Conservation (phyloP, 1,140 invertebrate species). For the Cryptotermes secundus region DNA sequence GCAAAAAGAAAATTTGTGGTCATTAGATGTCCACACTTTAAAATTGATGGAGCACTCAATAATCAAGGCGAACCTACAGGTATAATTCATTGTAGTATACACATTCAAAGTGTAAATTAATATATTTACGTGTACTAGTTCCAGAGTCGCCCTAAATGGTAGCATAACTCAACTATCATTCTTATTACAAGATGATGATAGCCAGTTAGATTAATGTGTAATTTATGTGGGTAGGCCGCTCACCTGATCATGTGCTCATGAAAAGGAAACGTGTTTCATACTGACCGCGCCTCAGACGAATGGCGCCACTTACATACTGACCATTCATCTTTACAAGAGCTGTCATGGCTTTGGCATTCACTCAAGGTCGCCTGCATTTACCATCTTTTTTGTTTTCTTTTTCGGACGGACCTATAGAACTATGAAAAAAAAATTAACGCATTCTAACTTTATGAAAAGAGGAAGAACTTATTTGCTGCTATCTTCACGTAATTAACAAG, state of each 20-base stretch:
- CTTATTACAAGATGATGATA: background rate
- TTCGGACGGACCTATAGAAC: background rate
- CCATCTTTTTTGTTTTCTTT: background rate
- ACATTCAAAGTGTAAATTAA: too few relatives aligned
- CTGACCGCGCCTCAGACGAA: background rate
- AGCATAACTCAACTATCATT: background rate
- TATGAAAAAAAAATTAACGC: background rate
- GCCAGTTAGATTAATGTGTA: background rate
- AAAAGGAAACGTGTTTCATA: constrained; percentile 14
- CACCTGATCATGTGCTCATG: background rate
- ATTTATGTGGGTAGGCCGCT: background rate
- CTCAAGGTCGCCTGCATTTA: background rate
- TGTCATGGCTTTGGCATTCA: constrained; percentile 4
- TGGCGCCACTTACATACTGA: background rate
- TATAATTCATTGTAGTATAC: too few relatives aligned
- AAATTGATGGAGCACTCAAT: too few relatives aligned
- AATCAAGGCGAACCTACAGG: too few relatives aligned
- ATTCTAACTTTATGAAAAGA: too few relatives aligned
- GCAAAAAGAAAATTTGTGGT: too few relatives aligned
- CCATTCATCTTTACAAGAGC: background rate
- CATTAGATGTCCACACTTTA: too few relatives aligned
- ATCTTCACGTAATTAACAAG: too few relatives aligned
- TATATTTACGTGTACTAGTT: background rate
- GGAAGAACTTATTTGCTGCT: too few relatives aligned
- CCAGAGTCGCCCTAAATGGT: background rate